phyloP scores from a whole-genome alignment of 2,888 invertebrate genomes.

The Trichacis sp. region DNA sequence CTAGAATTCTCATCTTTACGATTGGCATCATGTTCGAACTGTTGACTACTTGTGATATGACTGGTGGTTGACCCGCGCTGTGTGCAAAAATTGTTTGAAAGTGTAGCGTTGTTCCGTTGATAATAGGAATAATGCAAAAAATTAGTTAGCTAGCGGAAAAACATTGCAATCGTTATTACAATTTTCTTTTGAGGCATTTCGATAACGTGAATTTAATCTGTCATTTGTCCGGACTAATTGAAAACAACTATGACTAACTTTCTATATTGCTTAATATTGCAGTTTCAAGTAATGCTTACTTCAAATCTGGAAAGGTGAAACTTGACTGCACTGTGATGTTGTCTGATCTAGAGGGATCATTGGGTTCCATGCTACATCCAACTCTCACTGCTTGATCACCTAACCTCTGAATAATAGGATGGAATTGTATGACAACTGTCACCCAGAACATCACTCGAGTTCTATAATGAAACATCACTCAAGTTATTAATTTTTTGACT shows the following conservation, averaged over 20 bases:
- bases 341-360: constrained; percentile 68
- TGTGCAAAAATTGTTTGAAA: too few species aligned
- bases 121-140: too few species aligned
- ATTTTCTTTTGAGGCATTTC: too few species aligned
- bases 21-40: constrained; percentile 70
- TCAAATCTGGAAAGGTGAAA: constrained; percentile 70
- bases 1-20: constrained; percentile 74
- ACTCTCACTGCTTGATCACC: constrained; percentile 86
- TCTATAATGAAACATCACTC: constrained; percentile 69
- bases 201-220: too few species aligned
- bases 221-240: too few species aligned
- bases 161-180: too few species aligned
- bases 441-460: constrained; percentile 77
- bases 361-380: constrained; percentile 76
- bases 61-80: constrained; percentile 63
- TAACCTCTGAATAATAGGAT: constrained; percentile 85
- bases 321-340: constrained; percentile 73
- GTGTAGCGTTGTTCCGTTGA: too few species aligned
- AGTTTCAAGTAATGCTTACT: constrained; percentile 60
- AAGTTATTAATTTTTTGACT: too few species aligned
- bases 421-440: constrained; percentile 85
- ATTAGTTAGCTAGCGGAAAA: too few species aligned
- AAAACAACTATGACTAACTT: too few species aligned
- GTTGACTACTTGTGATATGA: constrained; percentile 71
- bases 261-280: too few species aligned